Conservation (phyloP, 2,797 vertebrate genomes). For the Hapalemur alaotrensis region DNA sequence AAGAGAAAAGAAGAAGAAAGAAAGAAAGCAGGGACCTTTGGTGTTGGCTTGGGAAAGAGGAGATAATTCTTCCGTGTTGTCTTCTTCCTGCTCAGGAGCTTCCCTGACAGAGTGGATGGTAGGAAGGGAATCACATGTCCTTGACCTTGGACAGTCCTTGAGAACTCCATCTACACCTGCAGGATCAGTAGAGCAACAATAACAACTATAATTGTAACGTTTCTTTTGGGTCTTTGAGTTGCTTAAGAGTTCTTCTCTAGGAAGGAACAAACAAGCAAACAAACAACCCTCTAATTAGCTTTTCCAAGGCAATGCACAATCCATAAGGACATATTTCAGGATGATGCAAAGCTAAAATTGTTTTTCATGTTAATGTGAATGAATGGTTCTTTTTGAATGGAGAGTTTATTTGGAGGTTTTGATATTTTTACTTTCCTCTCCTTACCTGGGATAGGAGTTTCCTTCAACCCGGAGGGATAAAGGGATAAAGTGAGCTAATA, state of each 20-base stretch:
- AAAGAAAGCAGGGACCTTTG: conserved; percentile 1
- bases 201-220: neutral
- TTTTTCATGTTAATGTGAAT: neutral
- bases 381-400: neutral
- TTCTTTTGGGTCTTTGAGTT: neutral
- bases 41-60: neutral
- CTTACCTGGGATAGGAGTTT: neutral
- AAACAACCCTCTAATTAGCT: neutral
- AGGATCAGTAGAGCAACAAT: neutral
- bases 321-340: neutral
- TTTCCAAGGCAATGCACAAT: neutral
- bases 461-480: neutral
- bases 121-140: neutral
- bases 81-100: neutral
- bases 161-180: neutral
- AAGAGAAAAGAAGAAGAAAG: neutral
- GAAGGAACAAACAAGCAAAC: neutral
- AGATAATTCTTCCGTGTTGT: neutral
- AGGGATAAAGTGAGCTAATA: neutral
- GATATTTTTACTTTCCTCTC: neutral
- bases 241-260: neutral
- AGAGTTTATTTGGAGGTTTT: neutral
- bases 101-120: neutral
- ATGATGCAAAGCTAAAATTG: neutral
- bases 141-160: neutral